Evolutionary conservation across 2,113 vertebrate genomes (phyloP), one percentile per base, ranked within the genome.

Genomic region (Hippocampus guttulatus): DNA sequence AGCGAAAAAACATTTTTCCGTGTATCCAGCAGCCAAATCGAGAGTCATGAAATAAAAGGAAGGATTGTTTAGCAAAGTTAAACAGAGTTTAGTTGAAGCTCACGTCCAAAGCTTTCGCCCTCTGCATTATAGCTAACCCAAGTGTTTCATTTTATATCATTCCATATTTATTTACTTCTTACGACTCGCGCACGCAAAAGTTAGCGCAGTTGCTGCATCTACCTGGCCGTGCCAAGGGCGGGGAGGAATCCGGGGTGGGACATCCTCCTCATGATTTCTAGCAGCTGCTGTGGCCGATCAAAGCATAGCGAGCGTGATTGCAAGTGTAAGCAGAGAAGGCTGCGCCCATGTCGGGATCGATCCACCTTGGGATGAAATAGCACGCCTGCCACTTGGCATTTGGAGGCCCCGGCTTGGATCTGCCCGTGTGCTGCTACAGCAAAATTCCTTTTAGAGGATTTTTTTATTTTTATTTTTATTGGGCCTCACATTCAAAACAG

Each of bases 281-380:
- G 82, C 52, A 2, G 54, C 54, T 0, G 30, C n/a, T 47, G 62
- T 61, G 33, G 25, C 14, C 67, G 33, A 84, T 89, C 84, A 89
- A 88, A 88, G 88, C 80, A 79, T 82, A 66, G 74, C 71, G 76
- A 54, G 84, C 73, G 16, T 82, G 54, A 38, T n/a, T 84, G 84
- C 77, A 77, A 75, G 55, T 5, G 87, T 81, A 83, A 85, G 72
- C 63, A 73, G 74, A 87, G 84, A 82, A 75, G 82, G 75, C 54
- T 43, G 62, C 71, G 65, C 70, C 33, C 71, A 75, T 75, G 66
- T 67, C 73, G 15, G 21, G 70, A 69, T 76, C 71, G 52, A 69
- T 73, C 81, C 57, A 74, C 71, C 71, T 61, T 5, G 33, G 69
- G 74, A 72, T 79, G 30, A 60, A 71, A 67, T 64, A 67, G 75